phyloP scores from a whole-genome alignment of 2,113 vertebrate species.

The Rhinolophus ferrumequinum region DNA sequence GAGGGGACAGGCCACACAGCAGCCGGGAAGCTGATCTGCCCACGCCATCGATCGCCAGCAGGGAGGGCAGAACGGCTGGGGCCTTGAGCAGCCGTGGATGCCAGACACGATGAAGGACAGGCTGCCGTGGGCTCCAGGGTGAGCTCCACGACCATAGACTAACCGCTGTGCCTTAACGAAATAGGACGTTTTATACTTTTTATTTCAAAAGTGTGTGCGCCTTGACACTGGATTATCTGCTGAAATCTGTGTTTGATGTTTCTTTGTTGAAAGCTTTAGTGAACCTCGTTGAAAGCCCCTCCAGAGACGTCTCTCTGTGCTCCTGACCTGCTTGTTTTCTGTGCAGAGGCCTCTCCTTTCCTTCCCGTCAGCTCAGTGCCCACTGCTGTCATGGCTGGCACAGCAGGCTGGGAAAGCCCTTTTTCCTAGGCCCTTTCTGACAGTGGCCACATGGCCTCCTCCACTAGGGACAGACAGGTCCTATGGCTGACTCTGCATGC shows the following conservation, averaged over 20 bases:
- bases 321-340: rapidly evolving
- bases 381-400: neutral
- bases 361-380: neutral
- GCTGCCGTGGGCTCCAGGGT: rapidly evolving
- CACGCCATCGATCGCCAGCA: rapidly evolving
- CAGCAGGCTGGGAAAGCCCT: neutral
- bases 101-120: neutral
- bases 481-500: no score
- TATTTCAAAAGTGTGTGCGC: neutral
- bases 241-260: neutral
- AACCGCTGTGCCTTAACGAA: rapidly evolving
- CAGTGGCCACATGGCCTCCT: no score
- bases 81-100: neutral
- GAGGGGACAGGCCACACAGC: rapidly evolving
- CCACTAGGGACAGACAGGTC: neutral
- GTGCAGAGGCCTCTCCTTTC: neutral
- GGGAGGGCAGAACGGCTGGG: neutral
- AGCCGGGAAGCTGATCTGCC: neutral
- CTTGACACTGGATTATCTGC: neutral
- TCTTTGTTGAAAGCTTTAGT: neutral
- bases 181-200: neutral
- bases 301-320: neutral
- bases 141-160: neutral
- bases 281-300: neutral
- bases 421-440: neutral